A percentile compares a stretch with the other conserved stretches of the same genome.
Evolutionary conservation across 2,797 vertebrate genomes (phyloP).

Genomic region (Taeniopygia guttata): DNA sequence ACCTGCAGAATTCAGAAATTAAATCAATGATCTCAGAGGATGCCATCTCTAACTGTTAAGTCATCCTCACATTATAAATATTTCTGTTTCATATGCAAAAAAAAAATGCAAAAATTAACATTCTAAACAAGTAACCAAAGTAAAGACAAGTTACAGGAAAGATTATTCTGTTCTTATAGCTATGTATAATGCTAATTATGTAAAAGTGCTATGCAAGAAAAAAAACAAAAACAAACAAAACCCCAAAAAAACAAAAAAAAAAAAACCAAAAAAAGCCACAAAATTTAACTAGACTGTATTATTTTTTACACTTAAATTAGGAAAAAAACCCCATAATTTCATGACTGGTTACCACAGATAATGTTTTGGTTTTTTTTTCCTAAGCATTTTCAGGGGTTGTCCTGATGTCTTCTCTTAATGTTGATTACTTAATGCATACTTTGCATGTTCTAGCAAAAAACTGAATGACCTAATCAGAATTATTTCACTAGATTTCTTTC

Average conservation of each 20-base stretch:
- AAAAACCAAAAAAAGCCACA: neutral
- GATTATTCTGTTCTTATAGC: neutral
- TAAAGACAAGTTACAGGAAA: neutral
- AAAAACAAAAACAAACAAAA: no score
- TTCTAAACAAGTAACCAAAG: neutral
- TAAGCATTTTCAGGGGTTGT: neutral
- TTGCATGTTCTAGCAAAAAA: neutral
- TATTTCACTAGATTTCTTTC: slow-evolving; percentile 25
- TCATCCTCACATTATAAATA: neutral
- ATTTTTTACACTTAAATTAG: neutral
- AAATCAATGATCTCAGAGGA: neutral
- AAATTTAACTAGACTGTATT: neutral
- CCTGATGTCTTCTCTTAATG: neutral
- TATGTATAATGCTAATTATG: neutral
- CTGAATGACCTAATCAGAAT: slow-evolving; percentile 1
- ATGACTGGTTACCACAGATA: neutral
- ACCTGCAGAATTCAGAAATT: neutral
- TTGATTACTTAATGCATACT: neutral
- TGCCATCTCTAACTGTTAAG: neutral
- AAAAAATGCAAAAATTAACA: neutral
- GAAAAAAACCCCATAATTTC: accelerated
- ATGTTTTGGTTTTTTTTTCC: neutral
- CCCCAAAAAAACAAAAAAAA: no score
- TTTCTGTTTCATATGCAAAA: neutral
- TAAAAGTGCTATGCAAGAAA: neutral